A percentile compares a stretch with the other conserved stretches of the same genome.
Evolutionary conservation across 1,140 invertebrate species (phyloP).

Genomic region (Diorhabda sublineata): DNA sequence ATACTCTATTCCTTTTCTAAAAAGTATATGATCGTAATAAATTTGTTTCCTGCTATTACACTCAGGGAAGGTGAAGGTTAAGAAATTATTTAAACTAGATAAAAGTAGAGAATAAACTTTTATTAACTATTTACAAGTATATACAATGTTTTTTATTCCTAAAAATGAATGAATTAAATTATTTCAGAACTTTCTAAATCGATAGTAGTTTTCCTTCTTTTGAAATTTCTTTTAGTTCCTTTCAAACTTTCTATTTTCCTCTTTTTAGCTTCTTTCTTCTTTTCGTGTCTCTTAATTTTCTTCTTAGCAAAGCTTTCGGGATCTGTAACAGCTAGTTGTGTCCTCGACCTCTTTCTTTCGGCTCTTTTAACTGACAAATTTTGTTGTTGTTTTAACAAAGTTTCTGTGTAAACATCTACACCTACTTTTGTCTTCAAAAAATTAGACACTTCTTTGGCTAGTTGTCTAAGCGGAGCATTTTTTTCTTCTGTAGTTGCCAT

Average conservation of each 20-base stretch:
- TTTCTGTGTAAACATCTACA: conserved; percentile 58
- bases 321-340: conserved; percentile 67
- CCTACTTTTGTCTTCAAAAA: conserved; percentile 64
- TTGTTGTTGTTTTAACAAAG: conserved; percentile 56
- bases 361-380: conserved; percentile 59
- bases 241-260: conserved; percentile 58
- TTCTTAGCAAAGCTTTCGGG: conserved; percentile 72
- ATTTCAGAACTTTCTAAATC: conserved; percentile 35
- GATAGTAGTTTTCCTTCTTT: conserved; percentile 36
- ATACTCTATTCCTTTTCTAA: no score
- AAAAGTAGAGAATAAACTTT: no score
- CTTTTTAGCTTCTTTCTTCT: conserved; percentile 72
- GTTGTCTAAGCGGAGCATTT: conserved; percentile 52
- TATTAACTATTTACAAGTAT: no score
- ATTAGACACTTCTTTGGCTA: conserved; percentile 62
- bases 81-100: no score
- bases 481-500: conserved; percentile 56
- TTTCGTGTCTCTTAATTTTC: conserved; percentile 70
- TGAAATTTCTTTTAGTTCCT: conserved; percentile 40
- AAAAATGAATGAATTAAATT: conserved; percentile 18
- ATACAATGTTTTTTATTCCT: no score
- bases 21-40: no score
- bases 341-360: conserved; percentile 61
- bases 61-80: no score
- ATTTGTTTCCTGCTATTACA: no score